A percentile compares a stretch with the other conserved stretches of the same genome.
Conservation (phyloP, 2,888 invertebrate species). For the Syrphus vitripennis region DNA sequence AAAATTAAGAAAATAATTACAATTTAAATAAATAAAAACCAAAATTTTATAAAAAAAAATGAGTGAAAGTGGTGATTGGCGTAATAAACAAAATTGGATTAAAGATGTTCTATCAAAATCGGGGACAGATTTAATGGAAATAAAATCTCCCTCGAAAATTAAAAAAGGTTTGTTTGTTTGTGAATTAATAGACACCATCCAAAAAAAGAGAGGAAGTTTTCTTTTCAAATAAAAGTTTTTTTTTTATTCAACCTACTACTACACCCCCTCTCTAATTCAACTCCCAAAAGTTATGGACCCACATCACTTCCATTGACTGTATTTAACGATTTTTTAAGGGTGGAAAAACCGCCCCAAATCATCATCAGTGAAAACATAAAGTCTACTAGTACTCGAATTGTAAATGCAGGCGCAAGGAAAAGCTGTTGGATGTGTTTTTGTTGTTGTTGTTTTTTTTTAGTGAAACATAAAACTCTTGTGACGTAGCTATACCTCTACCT, state of each 20-base stretch:
- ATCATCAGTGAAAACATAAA: background rate
- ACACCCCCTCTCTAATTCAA: background rate
- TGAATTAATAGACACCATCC: background rate
- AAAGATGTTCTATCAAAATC: constrained; percentile 82
- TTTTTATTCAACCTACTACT: background rate
- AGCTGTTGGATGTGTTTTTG: constrained; percentile 20
- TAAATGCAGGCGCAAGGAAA: background rate
- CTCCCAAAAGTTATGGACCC: background rate
- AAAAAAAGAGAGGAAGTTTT: constrained; percentile 69
- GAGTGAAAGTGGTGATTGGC: constrained; percentile 76
- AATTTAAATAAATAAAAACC: background rate
- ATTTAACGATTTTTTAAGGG: constrained; percentile 38
- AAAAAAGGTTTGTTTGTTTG: constrained; percentile 75
- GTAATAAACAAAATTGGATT: constrained; percentile 82
- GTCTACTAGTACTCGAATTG: background rate
- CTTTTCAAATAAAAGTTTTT: background rate
- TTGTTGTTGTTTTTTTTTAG: background rate
- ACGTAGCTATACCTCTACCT: constrained; percentile 35
- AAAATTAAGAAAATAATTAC: background rate
- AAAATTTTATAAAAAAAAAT: constrained; percentile 73
- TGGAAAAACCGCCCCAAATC: constrained; percentile 50
- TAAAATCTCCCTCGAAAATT: constrained; percentile 75
- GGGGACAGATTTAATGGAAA: constrained; percentile 79
- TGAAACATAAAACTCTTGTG: constrained; percentile 1
- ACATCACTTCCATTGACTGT: background rate